A percentile compares a stretch with the other conserved stretches of the same genome.
Evolutionary conservation across 2,797 vertebrate genomes (phyloP).

Genomic region (Onychomys leucogaster): DNA sequence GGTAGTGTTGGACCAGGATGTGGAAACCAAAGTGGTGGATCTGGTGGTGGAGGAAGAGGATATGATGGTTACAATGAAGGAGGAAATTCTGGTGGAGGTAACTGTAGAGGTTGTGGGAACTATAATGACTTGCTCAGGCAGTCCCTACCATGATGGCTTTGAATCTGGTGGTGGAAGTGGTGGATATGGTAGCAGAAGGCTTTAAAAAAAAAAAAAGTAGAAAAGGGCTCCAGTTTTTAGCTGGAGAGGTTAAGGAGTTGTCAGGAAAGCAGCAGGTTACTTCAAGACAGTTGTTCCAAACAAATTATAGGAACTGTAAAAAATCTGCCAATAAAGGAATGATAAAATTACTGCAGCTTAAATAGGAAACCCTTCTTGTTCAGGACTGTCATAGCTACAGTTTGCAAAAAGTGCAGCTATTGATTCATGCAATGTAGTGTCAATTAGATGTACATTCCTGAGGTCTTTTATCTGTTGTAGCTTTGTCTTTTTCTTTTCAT

Average conservation of each 20-base stretch:
- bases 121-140: background rate
- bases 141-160: background rate
- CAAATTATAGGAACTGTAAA: constrained; percentile 96
- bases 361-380: constrained; percentile 94
- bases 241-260: constrained; percentile 95
- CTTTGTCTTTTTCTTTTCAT: constrained; percentile 91
- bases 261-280: constrained; percentile 99
- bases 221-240: background rate
- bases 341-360: constrained; percentile 95
- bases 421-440: constrained; percentile 92
- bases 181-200: background rate
- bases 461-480: constrained; percentile 94
- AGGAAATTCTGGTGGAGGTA: background rate
- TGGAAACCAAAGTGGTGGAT: background rate
- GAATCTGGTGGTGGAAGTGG: background rate
- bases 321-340: constrained; percentile 92
- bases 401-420: constrained; percentile 95
- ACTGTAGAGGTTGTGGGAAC: background rate
- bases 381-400: constrained; percentile 95
- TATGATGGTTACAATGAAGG: background rate
- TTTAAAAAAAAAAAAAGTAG: background rate
- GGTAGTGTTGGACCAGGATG: background rate
- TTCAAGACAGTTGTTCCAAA: constrained; percentile 97
- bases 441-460: constrained; percentile 94
- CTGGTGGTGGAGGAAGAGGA: background rate